Conservation (phyloP, 1,140 invertebrate genomes). For the Drosophila malerkotliana region DNA sequence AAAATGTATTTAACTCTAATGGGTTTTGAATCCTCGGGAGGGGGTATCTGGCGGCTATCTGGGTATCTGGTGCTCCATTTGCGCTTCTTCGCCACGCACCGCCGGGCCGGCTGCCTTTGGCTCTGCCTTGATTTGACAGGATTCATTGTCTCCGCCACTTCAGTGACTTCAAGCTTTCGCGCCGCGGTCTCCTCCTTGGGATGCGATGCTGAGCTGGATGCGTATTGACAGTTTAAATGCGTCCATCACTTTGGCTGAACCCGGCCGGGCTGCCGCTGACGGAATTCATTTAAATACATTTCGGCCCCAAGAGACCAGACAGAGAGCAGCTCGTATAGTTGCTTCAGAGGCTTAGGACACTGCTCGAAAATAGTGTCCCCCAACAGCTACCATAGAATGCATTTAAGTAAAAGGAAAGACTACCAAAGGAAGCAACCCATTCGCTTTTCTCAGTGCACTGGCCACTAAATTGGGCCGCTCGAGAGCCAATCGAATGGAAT, state of each 20-base stretch:
- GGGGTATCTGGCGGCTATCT: constrained; percentile 24
- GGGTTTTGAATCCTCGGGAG: constrained; percentile 50
- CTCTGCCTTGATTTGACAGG: constrained; percentile 76
- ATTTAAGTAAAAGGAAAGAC: not conserved
- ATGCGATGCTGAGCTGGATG: constrained; percentile 60
- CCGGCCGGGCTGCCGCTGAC: constrained; percentile 46
- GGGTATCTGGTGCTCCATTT: constrained; percentile 16
- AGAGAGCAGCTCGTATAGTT: constrained; percentile 15
- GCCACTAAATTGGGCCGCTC: constrained; percentile 63
- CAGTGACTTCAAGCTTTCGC: constrained; percentile 69
- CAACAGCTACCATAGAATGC: not conserved
- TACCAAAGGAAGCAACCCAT: not conserved
- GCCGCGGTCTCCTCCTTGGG: constrained; percentile 15
- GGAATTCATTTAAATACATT: constrained; percentile 84
- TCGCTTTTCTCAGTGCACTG: constrained; percentile 19
- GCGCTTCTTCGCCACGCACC: constrained; percentile 30
- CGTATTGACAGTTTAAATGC: constrained; percentile 83
- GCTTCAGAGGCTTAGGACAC: constrained; percentile 34
- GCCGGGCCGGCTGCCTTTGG: constrained; percentile 18
- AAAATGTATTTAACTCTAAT: constrained; percentile 79
- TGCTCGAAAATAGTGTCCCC: not conserved
- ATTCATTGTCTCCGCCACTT: constrained; percentile 80
- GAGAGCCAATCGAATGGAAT: constrained; percentile 59
- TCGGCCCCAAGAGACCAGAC: constrained; percentile 62
- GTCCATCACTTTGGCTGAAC: constrained; percentile 70